These are phyloP conservation scores for Sarcophaga bullata DNA, from an alignment of 1,140 invertebrate species.

Conservation along the genomic window DNA sequence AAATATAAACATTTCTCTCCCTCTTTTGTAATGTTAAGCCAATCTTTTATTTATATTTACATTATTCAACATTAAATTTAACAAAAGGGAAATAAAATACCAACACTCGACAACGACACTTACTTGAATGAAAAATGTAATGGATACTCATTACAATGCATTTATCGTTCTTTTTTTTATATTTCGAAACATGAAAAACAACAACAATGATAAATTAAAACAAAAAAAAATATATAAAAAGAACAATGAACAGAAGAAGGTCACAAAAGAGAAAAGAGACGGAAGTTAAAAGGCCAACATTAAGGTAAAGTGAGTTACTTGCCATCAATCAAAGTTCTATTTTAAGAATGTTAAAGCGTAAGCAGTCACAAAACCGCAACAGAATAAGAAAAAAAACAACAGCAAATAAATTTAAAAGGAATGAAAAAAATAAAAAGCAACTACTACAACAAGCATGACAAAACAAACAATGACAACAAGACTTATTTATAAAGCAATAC, in stretches of 20 bases:
- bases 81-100: too few relatives aligned
- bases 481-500: too few relatives aligned
- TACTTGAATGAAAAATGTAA: constrained; percentile 10
- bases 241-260: too few relatives aligned
- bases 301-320: background rate
- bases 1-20: too few relatives aligned
- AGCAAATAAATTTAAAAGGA: too few relatives aligned
- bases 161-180: constrained; percentile 21
- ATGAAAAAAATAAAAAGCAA: too few relatives aligned
- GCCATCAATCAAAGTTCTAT: constrained; percentile 21
- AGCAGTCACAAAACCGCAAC: constrained; percentile 13
- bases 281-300: background rate
- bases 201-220: background rate
- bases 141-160: constrained; percentile 18
- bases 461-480: too few relatives aligned
- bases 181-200: background rate
- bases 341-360: constrained; percentile 1
- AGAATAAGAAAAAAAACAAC: background rate
- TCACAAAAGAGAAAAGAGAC: background rate
- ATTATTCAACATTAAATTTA: too few relatives aligned
- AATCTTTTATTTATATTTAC: too few relatives aligned
- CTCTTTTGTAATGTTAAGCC: too few relatives aligned
- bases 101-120: background rate
- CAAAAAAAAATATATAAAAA: too few relatives aligned
- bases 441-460: too few relatives aligned